Evolutionary conservation across 2,113 vertebrate species (phyloP).

Genomic region (Bubo blakistoni): DNA sequence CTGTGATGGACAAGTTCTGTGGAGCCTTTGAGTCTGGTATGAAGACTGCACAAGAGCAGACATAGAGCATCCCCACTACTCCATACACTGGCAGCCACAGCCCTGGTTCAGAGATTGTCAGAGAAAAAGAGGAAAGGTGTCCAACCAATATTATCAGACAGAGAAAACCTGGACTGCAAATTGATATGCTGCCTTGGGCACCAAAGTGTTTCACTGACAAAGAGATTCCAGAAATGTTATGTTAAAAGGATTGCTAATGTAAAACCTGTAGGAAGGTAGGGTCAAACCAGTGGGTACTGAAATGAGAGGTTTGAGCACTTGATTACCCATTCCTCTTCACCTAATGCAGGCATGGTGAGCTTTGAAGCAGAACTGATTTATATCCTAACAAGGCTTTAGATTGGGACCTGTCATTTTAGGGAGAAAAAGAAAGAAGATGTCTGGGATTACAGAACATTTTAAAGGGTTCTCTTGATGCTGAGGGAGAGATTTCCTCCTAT

Average conservation of each 20-base stretch:
- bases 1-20: neutral
- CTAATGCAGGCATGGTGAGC: neutral
- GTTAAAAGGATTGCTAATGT: neutral
- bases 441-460: neutral
- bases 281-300: neutral
- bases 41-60: neutral
- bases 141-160: neutral
- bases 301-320: neutral
- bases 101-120: neutral
- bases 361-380: neutral
- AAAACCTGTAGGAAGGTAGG: neutral
- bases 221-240: neutral
- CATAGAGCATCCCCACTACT: neutral
- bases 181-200: neutral
- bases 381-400: neutral
- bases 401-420: neutral
- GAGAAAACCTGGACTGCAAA: neutral
- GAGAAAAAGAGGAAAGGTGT: neutral
- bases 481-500: neutral
- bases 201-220: neutral
- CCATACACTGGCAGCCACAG: neutral
- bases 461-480: neutral
- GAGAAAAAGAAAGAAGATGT: neutral
- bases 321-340: neutral
- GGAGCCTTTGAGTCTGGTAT: neutral